Evolutionary conservation across 2,888 invertebrate genomes (phyloP).

Genomic region (Ligdia adustata): DNA sequence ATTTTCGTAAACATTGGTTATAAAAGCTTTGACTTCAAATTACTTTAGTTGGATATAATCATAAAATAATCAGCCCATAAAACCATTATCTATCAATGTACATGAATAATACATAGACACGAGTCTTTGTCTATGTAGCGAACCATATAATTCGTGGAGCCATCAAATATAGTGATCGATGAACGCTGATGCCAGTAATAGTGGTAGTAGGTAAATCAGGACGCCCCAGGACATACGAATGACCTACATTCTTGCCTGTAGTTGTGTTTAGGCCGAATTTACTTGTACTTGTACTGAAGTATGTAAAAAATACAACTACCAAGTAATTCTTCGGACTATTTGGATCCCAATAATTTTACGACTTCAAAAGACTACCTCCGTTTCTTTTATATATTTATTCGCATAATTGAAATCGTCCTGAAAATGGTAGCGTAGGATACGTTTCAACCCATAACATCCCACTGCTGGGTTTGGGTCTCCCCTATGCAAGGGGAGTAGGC

Average conservation of each 20-base stretch:
- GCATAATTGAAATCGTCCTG: too few species aligned
- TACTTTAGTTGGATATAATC: constrained; percentile 1
- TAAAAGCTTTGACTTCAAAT: constrained; percentile 1
- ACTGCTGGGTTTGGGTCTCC: too few species aligned
- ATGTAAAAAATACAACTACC: too few species aligned
- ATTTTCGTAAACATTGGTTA: constrained; percentile 4
- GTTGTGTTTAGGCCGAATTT: background rate
- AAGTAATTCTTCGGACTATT: too few species aligned
- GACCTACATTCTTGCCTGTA: constrained; percentile 1
- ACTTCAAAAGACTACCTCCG: too few species aligned
- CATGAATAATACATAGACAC: constrained; percentile 3
- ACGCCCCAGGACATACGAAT: constrained; percentile 7
- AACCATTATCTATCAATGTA: constrained; percentile 7
- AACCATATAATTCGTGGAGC: constrained; percentile 15
- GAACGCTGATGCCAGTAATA: constrained; percentile 7
- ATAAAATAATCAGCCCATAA: constrained; percentile 9
- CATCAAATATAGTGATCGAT: constrained; percentile 20
- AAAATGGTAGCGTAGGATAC: too few species aligned
- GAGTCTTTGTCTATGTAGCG: constrained; percentile 3
- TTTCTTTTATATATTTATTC: too few species aligned
- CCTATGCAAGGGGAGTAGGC: too few species aligned
- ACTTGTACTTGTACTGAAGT: too few species aligned
- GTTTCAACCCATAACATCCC: too few species aligned
- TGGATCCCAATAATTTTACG: too few species aligned
- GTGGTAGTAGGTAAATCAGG: constrained; percentile 8